phyloP scores from a whole-genome alignment of 2,113 vertebrate genomes.

The Orthonyx spaldingii region DNA sequence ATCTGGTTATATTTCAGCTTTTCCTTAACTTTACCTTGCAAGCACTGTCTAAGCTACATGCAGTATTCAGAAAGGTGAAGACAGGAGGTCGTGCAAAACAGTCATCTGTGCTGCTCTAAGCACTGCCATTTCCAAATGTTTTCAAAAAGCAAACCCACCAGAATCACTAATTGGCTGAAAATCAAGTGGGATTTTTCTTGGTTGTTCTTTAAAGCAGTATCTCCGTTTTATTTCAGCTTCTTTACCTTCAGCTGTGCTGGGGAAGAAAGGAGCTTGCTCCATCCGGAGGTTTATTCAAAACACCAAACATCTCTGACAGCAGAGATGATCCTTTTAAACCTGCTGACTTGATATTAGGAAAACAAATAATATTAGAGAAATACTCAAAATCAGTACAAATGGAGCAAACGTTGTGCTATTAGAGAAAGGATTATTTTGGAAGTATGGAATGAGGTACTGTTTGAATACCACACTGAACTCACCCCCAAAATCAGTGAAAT shows the following conservation, averaged over 20 bases:
- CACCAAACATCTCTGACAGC: neutral
- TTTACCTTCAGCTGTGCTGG: neutral
- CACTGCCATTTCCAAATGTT: neutral
- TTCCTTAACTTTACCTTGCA: neutral
- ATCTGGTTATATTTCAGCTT: neutral
- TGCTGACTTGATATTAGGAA: neutral
- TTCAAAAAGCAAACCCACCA: neutral
- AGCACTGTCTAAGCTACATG: neutral
- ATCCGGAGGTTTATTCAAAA: neutral
- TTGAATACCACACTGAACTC: neutral
- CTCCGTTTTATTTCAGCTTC: neutral
- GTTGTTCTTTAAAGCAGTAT: neutral
- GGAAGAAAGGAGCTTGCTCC: neutral
- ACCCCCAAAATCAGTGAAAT: neutral
- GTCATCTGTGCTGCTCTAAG: neutral
- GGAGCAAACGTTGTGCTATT: neutral
- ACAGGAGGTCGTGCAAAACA: neutral
- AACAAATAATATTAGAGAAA: neutral
- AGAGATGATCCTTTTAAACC: neutral
- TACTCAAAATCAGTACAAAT: neutral
- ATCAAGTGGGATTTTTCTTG: neutral
- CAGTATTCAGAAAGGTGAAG: neutral
- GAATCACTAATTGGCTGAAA: neutral
- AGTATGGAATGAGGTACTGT: neutral
- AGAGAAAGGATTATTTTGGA: neutral